Percentiles rank a stretch among this genome's conserved stretches.
These are phyloP conservation scores for Pristionchus mayeri DNA, from an alignment of 2,888 invertebrate species.

Conservation along the genomic window DNA sequence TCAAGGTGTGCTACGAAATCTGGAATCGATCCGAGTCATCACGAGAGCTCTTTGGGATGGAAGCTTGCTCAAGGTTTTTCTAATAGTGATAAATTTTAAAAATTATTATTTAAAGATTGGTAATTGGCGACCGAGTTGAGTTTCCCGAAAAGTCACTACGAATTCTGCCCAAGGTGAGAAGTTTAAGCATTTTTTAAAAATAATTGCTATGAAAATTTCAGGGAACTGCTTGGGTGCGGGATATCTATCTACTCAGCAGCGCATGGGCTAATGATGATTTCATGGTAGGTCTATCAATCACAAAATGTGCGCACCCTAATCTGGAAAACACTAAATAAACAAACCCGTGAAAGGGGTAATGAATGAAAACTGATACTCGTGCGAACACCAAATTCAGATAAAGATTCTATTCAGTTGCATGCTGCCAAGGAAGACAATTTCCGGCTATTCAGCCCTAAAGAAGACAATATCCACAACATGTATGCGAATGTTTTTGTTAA, in stretches of 20 bases:
- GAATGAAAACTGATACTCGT: too few species aligned
- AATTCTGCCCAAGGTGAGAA: slow-evolving; percentile 10
- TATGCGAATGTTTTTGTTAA: not conserved
- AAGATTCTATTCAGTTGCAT: too few species aligned
- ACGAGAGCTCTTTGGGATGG: not conserved
- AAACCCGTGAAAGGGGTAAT: too few species aligned
- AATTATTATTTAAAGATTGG: not conserved
- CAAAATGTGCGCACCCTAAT: not conserved
- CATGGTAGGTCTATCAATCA: not conserved
- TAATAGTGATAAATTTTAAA: not conserved
- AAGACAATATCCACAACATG: not conserved
- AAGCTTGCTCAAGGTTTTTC: not conserved
- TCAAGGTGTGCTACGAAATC: slow-evolving; percentile 8
- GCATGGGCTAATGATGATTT: slow-evolving; percentile 14
- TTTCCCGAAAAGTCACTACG: slow-evolving; percentile 12
- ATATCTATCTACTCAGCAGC: not conserved
- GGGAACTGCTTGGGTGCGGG: slow-evolving; percentile 24
- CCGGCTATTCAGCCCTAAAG: not conserved
- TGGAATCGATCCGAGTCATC: slow-evolving; percentile 9
- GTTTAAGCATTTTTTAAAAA: not conserved
- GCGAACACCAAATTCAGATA: too few species aligned
- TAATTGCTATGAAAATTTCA: not conserved
- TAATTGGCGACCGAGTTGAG: slow-evolving; percentile 19
- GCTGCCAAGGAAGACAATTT: slow-evolving; percentile 33
- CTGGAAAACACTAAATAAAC: too few species aligned